These are phyloP conservation scores for Chesias legatella DNA, from an alignment of 2,888 invertebrate species.

Conservation along the genomic window DNA sequence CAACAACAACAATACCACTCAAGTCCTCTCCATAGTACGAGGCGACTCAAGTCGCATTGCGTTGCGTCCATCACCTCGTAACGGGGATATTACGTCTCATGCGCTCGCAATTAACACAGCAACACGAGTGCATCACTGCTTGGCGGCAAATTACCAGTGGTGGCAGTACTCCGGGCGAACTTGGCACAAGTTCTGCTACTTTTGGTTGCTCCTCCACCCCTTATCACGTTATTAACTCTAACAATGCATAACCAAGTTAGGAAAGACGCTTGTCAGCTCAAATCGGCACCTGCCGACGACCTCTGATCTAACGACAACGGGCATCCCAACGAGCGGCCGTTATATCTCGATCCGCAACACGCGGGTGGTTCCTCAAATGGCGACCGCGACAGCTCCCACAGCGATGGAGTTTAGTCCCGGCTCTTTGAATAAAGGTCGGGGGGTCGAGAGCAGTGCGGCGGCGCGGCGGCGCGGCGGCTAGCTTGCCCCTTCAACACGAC, in stretches of 20 bases:
- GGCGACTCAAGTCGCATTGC: too few species aligned
- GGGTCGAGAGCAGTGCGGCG: slow-evolving; percentile 65
- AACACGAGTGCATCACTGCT: too few species aligned
- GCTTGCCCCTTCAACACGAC: slow-evolving; percentile 57
- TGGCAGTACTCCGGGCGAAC: too few species aligned
- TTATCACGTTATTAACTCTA: slow-evolving; percentile 51
- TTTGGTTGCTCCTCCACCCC: too few species aligned
- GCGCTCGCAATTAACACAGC: too few species aligned
- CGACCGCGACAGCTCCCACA: slow-evolving; percentile 23
- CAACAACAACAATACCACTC: too few species aligned
- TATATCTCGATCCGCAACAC: slow-evolving; percentile 25
- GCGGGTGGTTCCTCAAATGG: slow-evolving; percentile 19
- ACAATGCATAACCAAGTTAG: slow-evolving; percentile 71
- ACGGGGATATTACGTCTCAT: too few species aligned
- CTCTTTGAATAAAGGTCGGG: slow-evolving; percentile 72
- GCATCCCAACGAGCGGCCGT: slow-evolving; percentile 42
- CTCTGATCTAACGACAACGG: slow-evolving; percentile 58
- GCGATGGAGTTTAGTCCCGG: slow-evolving; percentile 44
- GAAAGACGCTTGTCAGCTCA: slow-evolving; percentile 68
- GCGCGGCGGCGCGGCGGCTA: slow-evolving; percentile 60
- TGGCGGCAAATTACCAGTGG: too few species aligned
- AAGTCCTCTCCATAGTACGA: too few species aligned
- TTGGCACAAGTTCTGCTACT: too few species aligned
- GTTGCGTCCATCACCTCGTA: too few species aligned
- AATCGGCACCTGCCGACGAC: slow-evolving; percentile 76